Base-by-base conservation (phyloP, 1,140 invertebrate species). In the Leptonema lineaticorne region DNA sequence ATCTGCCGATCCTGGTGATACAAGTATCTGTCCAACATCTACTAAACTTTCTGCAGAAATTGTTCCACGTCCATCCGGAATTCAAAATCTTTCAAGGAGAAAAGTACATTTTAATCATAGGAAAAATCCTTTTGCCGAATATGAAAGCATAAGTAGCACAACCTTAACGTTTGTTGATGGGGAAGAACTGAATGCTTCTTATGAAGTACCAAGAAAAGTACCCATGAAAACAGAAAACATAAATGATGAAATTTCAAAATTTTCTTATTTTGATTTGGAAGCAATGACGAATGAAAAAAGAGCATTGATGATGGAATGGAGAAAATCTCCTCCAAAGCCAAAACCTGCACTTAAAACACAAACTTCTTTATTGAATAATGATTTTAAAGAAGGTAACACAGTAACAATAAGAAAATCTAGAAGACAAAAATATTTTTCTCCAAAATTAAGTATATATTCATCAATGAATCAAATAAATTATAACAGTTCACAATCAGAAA, bases 1-100 rank as follows among this genome's bases (percentile, higher is more conserved):
- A 63, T 84, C 83, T n/a, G 84, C 84, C 3, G 85, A 85, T 73
- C 76, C 78, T 26, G 84, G 83, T 0, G 84, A 86, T 58, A 79
- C 80, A 18, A 83, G 82, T 71, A 78, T 86, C 46, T 74, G 85
- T 22, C 75, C 83, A 5, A 86, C 86, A 59, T 81, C 82, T 45
- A 77, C 78, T 22, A 86, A 83, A 76, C 75, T 86, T 53, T 81
- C 80, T 8, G 75, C 77, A 26, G 76, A 79, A 4, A 78, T 79
- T 41, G 78, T 82, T 78, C 82, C 77, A 69, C 77, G 76, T 1
- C 77, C 80, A 18, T 77, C 76, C 62, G 78, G 81, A 58, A 80
- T 82, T 57, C 77, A 79, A 16, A 77, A 79, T 18, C 48, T 76
- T 1, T 69, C 75, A 0, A 70, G 75, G 6, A 80, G 77, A 69